phyloP scores from a whole-genome alignment of 2,797 vertebrate genomes.

The Botia almorhae region DNA sequence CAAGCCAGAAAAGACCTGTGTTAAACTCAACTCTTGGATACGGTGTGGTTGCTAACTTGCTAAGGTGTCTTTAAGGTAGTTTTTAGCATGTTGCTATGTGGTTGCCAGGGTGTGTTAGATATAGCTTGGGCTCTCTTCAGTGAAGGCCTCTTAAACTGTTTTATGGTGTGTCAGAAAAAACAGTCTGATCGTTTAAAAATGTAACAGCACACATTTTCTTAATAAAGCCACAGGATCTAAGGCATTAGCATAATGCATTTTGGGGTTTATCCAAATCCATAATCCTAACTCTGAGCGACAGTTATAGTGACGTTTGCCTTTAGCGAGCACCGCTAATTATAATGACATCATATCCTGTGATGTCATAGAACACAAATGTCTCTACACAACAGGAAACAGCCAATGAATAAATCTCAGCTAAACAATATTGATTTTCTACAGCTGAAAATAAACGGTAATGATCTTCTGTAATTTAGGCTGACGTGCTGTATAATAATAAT shows the following conservation, averaged over 20 bases:
- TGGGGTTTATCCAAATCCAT: background rate
- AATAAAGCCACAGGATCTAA: background rate
- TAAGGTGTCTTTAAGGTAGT: too few relatives aligned
- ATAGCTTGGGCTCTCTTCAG: background rate
- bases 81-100: too few relatives aligned
- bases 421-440: background rate
- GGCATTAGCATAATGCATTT: background rate
- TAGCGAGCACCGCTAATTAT: background rate
- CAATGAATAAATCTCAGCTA: background rate
- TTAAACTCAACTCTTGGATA: background rate
- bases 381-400: background rate
- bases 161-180: background rate
- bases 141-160: background rate
- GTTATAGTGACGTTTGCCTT: background rate
- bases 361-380: background rate
- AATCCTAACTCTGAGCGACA: background rate
- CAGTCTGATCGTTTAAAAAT: background rate
- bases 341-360: background rate
- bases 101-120: background rate
- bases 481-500: conserved; percentile 3
- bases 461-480: background rate
- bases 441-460: background rate
- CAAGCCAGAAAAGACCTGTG: background rate
- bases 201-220: background rate
- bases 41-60: too few relatives aligned